These are phyloP conservation scores for Phrynocephalus forsythii DNA, from an alignment of 2,797 vertebrate species.

Conservation along the genomic window DNA sequence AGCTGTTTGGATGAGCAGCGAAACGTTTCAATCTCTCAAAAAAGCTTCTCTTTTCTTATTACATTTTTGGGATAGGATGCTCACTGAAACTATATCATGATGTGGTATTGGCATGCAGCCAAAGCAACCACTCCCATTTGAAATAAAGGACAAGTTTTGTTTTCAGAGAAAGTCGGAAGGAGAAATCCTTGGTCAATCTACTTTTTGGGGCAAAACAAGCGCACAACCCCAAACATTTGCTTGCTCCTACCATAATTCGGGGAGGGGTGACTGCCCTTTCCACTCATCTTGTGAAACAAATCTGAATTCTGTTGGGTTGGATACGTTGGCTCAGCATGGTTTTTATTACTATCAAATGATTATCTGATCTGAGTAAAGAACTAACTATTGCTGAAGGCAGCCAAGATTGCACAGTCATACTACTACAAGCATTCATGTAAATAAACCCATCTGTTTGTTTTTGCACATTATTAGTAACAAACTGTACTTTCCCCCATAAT, in stretches of 20 bases:
- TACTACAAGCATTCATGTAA: neutral
- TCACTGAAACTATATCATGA: neutral
- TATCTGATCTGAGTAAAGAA: neutral
- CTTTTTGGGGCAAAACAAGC: neutral
- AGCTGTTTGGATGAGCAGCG: too few relatives aligned
- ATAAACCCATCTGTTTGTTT: neutral
- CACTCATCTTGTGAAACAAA: neutral
- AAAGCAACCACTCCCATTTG: too few relatives aligned
- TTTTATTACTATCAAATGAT: neutral
- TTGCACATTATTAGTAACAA: neutral
- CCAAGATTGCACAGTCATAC: neutral
- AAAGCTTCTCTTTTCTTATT: neutral
- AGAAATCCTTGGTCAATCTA: neutral
- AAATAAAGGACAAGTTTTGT: too few relatives aligned
- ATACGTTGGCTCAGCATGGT: neutral
- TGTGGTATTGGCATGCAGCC: neutral
- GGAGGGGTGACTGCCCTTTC: neutral
- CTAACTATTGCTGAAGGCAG: neutral
- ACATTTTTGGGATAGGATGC: neutral
- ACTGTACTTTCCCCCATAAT: neutral
- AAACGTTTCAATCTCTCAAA: neutral
- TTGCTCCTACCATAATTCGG: neutral
- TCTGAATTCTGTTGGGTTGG: too few relatives aligned
- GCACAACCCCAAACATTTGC: neutral
- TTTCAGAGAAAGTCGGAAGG: neutral